Base-by-base conservation (phyloP, 1,140 invertebrate genomes). In the Sogatella furcifera region DNA sequence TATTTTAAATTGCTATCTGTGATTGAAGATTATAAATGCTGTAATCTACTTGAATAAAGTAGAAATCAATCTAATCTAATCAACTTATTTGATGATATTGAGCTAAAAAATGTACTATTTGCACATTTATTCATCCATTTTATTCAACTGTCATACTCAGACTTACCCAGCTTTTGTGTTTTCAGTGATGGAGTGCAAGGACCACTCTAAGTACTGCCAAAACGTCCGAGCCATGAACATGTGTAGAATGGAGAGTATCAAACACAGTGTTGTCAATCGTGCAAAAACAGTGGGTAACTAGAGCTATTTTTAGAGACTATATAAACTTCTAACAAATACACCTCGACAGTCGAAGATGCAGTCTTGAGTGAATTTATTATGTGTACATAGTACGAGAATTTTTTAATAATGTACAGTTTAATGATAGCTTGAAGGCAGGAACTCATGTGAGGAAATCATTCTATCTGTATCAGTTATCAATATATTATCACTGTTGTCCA, bases 241-340 rank as follows among this genome's bases (percentile, higher is more conserved):
- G 78, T 93, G 90, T 74, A 83, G 83, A 55, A 77, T 90, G 59
- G 80, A 84, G 66, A 80, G 41, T 93, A 92, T 72, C 84, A 85
- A 71, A 81, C 85, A 65, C 88, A 89, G 69, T 93, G 90, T 71
- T 93, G 90, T 75, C 81, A 84, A 66, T 87, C 89, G 56, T 93
- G 90, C 69, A 78, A 67, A 56, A 62, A 59, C 58, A 64, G 52
- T 53, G 46, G 46, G 46, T 49, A 49, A 49, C 46, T 49, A 49
- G 15, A 15, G 46, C 46, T 49, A 22, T 19, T 49, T 19, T 49
- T 49, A 49, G 46, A 49, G 15, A 49, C 43, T n/a, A n/a, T 44
- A n/a, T n/a, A 2, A 14, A n/a, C 15, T 22, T 49, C 46, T 49
- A 49, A 19, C 15, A 49, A 49, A 49, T 19, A 1, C 21, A 19